Evolutionary conservation across 2,888 invertebrate species (phyloP), one percentile per base, ranked within the genome.

Genomic region (Pheosia tremula): DNA sequence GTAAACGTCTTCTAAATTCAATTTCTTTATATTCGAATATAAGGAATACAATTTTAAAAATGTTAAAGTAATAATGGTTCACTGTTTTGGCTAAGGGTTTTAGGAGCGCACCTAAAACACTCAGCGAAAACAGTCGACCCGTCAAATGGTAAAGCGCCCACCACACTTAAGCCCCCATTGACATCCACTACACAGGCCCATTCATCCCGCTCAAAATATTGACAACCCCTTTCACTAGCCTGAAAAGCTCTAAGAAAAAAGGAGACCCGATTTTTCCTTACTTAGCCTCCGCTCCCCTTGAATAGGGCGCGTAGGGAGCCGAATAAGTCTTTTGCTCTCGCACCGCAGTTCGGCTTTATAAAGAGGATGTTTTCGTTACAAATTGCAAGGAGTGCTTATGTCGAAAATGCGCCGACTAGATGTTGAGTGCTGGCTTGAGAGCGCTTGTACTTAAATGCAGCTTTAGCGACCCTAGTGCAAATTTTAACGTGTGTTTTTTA

Each of bases 201-300:
- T 92, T 91, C 91, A 91, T 82, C 82, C 78, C 86, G 91, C 89
- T 91, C 83, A 91, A 91, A 91, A 91, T 91, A 92, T 92, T 92
- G 91, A 92, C 91, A 89, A 85, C 89, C 88, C 84, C 87, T 86
- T 91, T 91, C 88, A 91, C 75, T 78, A 78, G 75, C 77, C 76
- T 90, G 88, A 89, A 91, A 89, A 86, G 91, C 85, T 83, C 72
- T 80, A 83, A 87, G 86, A 87, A 87, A 90, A 90, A 86, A 82
- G 83, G 80, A 86, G 83, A 77, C 86, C 88, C 88, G 89, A 90
- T 91, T 90, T 90, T 89, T 83, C 84, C 88, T 87, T 88, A 85
- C 85, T 86, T 82, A 84, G 71, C 64, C 63, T 57, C 78, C 54
- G 24, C 10, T 8, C 69, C 71, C 59, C 77, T 80, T 88, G 82